Evolutionary conservation across 2,113 vertebrate species (phyloP).

Genomic region (Agelaius phoeniceus): DNA sequence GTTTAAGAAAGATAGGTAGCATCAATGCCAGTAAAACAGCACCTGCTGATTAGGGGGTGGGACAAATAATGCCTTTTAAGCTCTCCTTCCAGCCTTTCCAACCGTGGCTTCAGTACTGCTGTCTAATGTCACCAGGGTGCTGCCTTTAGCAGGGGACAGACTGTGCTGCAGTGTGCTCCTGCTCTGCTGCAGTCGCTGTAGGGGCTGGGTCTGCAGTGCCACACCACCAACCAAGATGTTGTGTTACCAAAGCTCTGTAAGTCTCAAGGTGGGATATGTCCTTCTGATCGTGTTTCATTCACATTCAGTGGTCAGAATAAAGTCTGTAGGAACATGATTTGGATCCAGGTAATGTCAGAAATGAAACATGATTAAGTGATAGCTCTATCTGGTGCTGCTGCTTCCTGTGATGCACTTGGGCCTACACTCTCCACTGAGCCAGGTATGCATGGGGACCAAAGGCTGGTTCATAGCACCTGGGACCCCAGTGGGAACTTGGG

Average conservation of each 20-base stretch:
- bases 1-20: background rate
- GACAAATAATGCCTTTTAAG: background rate
- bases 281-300: background rate
- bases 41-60: background rate
- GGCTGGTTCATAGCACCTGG: background rate
- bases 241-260: background rate
- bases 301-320: background rate
- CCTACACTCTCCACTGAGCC: background rate
- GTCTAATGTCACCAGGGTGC: background rate
- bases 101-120: background rate
- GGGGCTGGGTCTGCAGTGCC: background rate
- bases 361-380: background rate
- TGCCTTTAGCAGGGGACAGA: background rate
- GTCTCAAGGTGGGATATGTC: background rate
- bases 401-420: background rate
- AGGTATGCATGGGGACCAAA: background rate
- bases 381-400: background rate
- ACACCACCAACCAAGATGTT: background rate
- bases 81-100: background rate
- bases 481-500: background rate
- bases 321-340: background rate
- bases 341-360: background rate
- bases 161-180: background rate
- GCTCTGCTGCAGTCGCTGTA: background rate
- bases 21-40: background rate